phyloP scores from a whole-genome alignment of 1,140 invertebrate genomes.

The Drosophila pruinosa region DNA sequence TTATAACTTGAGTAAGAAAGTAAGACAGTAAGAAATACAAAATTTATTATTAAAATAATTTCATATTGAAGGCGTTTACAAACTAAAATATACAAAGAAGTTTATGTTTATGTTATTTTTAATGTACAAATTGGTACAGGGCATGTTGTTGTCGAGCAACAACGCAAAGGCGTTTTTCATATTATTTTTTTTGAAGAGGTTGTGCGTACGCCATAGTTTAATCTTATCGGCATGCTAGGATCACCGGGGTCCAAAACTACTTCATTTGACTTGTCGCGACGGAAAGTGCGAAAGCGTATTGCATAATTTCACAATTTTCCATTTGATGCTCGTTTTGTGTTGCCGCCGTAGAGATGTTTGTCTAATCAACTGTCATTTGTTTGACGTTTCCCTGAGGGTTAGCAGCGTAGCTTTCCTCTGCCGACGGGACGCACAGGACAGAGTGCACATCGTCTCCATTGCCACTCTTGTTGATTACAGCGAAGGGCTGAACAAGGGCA shows the following conservation, averaged over 20 bases:
- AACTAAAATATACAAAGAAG: no score
- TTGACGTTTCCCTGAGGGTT: constrained; percentile 81
- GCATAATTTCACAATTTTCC: constrained; percentile 83
- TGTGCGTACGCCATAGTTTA: constrained; percentile 69
- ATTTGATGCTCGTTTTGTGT: constrained; percentile 81
- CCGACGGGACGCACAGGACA: constrained; percentile 53
- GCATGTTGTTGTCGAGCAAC: no score
- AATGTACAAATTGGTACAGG: no score
- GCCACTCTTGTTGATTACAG: constrained; percentile 76
- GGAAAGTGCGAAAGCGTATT: constrained; percentile 74
- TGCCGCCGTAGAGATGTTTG: constrained; percentile 79
- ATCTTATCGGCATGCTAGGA: constrained; percentile 73
- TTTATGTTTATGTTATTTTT: no score
- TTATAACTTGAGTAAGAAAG: no score
- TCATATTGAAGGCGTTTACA: no score
- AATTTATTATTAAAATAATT: no score
- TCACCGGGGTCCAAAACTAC: constrained; percentile 72
- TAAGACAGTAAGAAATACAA: no score
- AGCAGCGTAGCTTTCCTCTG: constrained; percentile 30
- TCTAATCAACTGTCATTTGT: constrained; percentile 83
- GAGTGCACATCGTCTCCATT: constrained; percentile 54
- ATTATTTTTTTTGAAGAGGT: constrained; percentile 20
- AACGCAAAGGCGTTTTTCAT: no score
- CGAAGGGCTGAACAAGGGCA: constrained; percentile 32
- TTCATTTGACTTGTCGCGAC: constrained; percentile 63